A percentile compares a stretch with the other conserved stretches of the same genome.
Evolutionary conservation across 2,113 vertebrate species (phyloP).

Genomic region (Gymnarchus niloticus): DNA sequence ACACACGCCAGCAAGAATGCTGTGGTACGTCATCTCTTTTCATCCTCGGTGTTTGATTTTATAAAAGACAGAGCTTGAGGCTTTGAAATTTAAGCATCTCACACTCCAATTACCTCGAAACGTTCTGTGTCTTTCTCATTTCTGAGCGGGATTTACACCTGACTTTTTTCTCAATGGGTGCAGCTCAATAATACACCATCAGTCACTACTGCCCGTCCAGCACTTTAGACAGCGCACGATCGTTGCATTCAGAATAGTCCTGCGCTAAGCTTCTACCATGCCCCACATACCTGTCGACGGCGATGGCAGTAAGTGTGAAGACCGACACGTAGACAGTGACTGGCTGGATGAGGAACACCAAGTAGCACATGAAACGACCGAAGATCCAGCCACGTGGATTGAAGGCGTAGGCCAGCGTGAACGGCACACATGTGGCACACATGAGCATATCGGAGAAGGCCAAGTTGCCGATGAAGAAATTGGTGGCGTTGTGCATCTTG

Average conservation of each 20-base stretch:
- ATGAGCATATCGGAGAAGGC: constrained; percentile 85
- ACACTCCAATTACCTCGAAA: not conserved
- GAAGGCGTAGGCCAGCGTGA: constrained; percentile 78
- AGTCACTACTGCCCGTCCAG: not conserved
- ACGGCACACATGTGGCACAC: constrained; percentile 78
- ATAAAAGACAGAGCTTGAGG: not conserved
- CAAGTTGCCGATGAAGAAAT: constrained; percentile 83
- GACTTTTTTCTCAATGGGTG: not conserved
- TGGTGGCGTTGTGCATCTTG: constrained; percentile 86
- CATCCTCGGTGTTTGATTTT: not conserved
- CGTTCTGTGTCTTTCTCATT: not conserved
- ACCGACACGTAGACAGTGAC: constrained; percentile 81
- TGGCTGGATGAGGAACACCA: constrained; percentile 80
- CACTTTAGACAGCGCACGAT: not conserved
- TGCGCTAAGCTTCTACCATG: not conserved
- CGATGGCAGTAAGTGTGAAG: constrained; percentile 80
- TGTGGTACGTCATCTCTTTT: not conserved
- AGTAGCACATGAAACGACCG: constrained; percentile 78
- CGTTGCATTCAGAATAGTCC: not conserved
- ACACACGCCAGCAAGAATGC: not conserved
- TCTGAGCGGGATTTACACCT: not conserved
- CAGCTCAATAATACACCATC: not conserved
- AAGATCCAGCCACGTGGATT: constrained; percentile 81
- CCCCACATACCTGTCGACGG: constrained; percentile 73
- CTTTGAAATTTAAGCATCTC: not conserved